Percentiles rank a stretch among this genome's conserved stretches.
Evolutionary conservation across 2,113 vertebrate genomes (phyloP).

Genomic region (Sitta europaea): DNA sequence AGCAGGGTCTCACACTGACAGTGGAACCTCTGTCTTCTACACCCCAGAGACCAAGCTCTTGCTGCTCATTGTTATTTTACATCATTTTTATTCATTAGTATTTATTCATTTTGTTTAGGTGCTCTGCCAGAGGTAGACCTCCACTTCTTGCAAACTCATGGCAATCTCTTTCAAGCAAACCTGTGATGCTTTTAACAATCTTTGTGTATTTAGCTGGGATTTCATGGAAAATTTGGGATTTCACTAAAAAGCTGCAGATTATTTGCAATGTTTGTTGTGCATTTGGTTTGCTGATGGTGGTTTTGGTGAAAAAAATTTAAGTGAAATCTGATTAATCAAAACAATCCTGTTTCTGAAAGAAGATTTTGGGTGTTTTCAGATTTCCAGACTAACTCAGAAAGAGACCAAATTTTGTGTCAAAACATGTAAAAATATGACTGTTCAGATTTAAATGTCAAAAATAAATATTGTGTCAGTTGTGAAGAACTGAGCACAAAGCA

Average conservation of each 20-base stretch:
- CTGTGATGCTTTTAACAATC: neutral
- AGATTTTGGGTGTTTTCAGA: neutral
- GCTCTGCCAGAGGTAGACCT: neutral
- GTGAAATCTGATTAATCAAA: neutral
- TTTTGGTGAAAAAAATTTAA: neutral
- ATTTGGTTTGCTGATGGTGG: neutral
- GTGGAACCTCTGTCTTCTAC: neutral
- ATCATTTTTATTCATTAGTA: neutral
- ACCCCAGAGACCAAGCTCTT: neutral
- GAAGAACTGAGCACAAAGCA: slow-evolving; percentile 5
- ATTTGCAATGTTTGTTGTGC: neutral
- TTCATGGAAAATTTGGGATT: neutral
- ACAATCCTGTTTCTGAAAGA: neutral
- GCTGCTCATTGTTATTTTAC: neutral
- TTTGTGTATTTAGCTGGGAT: neutral
- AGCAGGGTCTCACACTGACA: neutral
- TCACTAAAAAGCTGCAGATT: neutral
- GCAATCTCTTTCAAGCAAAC: neutral
- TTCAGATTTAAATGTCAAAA: slow-evolving; percentile 10
- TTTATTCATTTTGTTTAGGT: neutral
- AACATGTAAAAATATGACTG: slow-evolving; percentile 21
- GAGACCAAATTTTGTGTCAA: slow-evolving; percentile 21
- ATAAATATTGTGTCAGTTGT: slow-evolving; percentile 37
- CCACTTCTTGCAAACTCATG: neutral
- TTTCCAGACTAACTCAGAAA: slow-evolving; percentile 19